Evolutionary conservation across 30 jellyfish, hydroid and myxozoan species (phyloP), one percentile per base, ranked within the genome.

Genomic region (Aurelia coerulea): DNA sequence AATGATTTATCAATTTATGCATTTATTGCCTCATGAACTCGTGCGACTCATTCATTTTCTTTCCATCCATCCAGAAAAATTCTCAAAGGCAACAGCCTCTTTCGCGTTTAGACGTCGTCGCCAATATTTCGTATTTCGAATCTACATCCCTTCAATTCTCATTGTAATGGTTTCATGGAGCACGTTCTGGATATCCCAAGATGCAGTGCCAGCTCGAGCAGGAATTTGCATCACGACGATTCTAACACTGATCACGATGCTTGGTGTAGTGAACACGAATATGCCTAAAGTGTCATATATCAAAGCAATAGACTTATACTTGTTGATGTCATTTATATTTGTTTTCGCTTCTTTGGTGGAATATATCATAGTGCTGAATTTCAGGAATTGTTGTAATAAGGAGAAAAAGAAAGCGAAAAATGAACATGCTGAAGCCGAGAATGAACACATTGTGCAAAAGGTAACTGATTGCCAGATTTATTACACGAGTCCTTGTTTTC

Each of bases 121-220:
- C 0, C 83, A 84, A 34, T 94, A 82, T 66, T 94, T 94, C 76
- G 58, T 94, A n/a, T 56, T 88, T 68, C 99, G 86, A 53, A 73
- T 94, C 68, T 94, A 88, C 89, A 23, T 88, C 3, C 99, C 99
- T 1, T 94, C 95, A 12, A 81, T 89, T 2, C 79, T 94, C 29
- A 94, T 94, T 70, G 99, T 94, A 85, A 86, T 89, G 91, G 99
- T 94, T 10, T 90, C 99, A 31, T 94, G 97, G 97, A 69, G 89
- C 58, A 53, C 99, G 33, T 94, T 94, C 81, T 94, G 99, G 99
- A 94, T 94, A 70, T 52, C 94, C 80, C 92, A 96, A 46, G 90
- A 92, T 16, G 99, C 99, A 51, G 96, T 89, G 71, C 99, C 99
- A 14, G 99, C 99, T 4, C 65, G 99, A 29, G 93, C 96, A 11